Percentiles rank a stretch among this genome's conserved stretches.
Evolutionary conservation across 2,113 vertebrate genomes (phyloP).

Genomic region (Myrmecobius fasciatus): DNA sequence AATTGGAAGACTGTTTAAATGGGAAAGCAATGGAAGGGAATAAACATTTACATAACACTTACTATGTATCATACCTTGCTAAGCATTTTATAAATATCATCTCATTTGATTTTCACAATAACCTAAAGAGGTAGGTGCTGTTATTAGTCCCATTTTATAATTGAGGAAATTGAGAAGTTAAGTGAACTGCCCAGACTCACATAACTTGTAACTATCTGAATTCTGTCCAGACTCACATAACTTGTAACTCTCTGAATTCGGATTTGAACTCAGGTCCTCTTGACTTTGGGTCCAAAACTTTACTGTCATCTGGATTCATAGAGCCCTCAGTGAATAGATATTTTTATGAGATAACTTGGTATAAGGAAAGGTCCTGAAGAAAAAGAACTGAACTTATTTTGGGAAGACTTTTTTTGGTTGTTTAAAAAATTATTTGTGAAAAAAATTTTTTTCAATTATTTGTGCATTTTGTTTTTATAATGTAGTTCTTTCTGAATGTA

Average conservation of each 20-base stretch:
- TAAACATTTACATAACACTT: neutral
- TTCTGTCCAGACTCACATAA: neutral
- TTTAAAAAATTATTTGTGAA: neutral
- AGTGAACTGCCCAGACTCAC: neutral
- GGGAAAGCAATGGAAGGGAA: neutral
- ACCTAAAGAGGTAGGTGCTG: neutral
- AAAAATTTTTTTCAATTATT: no score
- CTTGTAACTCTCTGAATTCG: neutral
- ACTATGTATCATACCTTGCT: neutral
- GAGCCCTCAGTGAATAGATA: neutral
- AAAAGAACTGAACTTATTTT: neutral
- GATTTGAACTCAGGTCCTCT: neutral
- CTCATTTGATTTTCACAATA: neutral
- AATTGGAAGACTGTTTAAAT: neutral
- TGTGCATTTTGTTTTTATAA: neutral
- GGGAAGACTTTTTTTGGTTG: neutral
- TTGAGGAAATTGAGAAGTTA: neutral
- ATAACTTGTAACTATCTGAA: neutral
- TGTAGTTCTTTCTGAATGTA: neutral
- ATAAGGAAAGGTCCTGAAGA: neutral
- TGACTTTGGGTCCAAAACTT: neutral
- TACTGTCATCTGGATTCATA: neutral
- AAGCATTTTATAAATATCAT: neutral
- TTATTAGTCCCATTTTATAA: neutral
- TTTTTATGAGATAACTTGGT: neutral